Evolutionary conservation across 2,888 invertebrate species (phyloP).

Genomic region (Onchidella celtica): DNA sequence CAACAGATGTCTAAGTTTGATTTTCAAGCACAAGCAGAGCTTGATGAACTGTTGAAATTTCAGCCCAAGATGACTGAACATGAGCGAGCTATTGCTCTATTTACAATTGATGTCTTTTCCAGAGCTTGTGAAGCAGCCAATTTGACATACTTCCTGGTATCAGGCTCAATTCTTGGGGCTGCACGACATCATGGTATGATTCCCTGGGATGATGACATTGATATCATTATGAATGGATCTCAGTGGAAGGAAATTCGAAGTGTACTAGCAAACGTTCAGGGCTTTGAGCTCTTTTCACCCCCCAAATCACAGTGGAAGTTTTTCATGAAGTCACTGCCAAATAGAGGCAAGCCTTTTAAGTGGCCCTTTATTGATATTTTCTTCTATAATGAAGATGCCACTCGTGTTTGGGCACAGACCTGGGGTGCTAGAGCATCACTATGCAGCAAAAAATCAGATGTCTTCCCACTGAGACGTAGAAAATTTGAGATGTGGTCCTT

Average conservation of each 20-base stretch:
- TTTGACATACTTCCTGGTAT: constrained; percentile 49
- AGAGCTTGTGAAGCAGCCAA: constrained; percentile 45
- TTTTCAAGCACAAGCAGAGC: not conserved
- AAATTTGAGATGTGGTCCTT: constrained; percentile 55
- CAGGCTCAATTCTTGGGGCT: constrained; percentile 52
- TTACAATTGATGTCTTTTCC: constrained; percentile 39
- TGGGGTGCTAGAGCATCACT: constrained; percentile 51
- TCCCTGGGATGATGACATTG: constrained; percentile 70
- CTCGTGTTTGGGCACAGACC: constrained; percentile 61
- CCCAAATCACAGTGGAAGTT: constrained; percentile 63
- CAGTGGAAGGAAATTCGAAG: constrained; percentile 52
- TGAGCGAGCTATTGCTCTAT: constrained; percentile 33
- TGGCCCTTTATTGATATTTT: constrained; percentile 71
- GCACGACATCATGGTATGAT: constrained; percentile 64
- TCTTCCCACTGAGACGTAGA: constrained; percentile 54
- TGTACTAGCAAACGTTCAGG: constrained; percentile 55
- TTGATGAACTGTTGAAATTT: constrained; percentile 32
- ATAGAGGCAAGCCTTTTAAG: constrained; percentile 57
- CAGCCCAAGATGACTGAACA: constrained; percentile 40
- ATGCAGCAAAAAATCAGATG: constrained; percentile 36
- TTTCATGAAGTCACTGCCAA: constrained; percentile 52
- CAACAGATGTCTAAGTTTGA: constrained; percentile 7
- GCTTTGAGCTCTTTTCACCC: constrained; percentile 56
- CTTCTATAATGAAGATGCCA: constrained; percentile 64
- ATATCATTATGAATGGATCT: constrained; percentile 60